Base-by-base conservation (phyloP, 2,797 vertebrate genomes). In the Eremophila alpestris region DNA sequence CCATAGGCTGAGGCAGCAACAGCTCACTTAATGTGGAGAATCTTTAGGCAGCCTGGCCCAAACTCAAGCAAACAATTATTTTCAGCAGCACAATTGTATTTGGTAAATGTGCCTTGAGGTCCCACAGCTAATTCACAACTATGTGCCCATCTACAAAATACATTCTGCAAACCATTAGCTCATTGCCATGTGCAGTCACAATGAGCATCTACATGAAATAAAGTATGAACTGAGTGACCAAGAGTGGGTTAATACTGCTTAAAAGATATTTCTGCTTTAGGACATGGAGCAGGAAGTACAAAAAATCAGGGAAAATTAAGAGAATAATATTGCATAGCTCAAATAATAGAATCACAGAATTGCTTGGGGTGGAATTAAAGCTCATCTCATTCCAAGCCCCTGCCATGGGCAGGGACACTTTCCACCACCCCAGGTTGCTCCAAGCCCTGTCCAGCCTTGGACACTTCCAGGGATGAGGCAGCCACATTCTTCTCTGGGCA, bases 371-470 rank as follows among this genome's bases (percentile, higher is more conserved):
- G 14, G 36, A 48, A 63, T 17, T n/a, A 49, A 56, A 63, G 13
- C 7, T 69, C 7, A 6, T 56, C 32, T 56, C 7, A 26, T 76
- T 69, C 32, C 54, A 48, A 29, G 11, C 3, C 10, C 4, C 22
- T 81, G 62, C 41, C 16, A 29, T 18, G 36, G 19, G 22, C 32
- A 38, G 41, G 26, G 36, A 38, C 77, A 21, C 1, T 20, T 89
- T 38, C 27, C 27, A 26, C 43, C 21, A 2, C 1, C 7, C 20
- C 36, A 38, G 20, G 16, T 2, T 69, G 13, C 23, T 69, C 43
- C 7, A 4, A 62, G 0, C 27, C 3, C 11, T 0, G 0, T 56
- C 32, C 63, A 63, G 6, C 16, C 19, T 49, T 49, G 41, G 0
- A 13, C 32, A 30, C 21, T 34, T 30, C 16, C 43, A 69, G 49